phyloP scores from a whole-genome alignment of 1,140 invertebrate genomes.

The Drosophila leontia region DNA sequence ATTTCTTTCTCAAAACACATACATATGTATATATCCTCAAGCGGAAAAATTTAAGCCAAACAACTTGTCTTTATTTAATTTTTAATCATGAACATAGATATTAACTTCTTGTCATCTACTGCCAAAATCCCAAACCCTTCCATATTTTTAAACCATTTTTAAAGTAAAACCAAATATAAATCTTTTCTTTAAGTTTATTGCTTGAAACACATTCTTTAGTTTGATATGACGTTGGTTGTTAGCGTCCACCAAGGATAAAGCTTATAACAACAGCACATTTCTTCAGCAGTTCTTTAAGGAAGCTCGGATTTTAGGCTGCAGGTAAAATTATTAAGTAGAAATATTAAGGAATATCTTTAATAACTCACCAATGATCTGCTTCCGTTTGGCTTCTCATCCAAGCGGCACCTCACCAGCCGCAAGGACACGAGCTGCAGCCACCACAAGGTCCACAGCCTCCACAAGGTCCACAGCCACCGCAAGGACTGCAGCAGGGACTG shows the following conservation, averaged over 20 bases:
- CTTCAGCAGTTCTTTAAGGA: slow-evolving; percentile 13
- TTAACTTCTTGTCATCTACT: background rate
- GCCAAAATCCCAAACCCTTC: background rate
- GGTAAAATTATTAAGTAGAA: no score
- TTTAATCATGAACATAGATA: no score
- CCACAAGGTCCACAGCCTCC: slow-evolving; percentile 37
- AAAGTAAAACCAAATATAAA: background rate
- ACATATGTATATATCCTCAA: no score
- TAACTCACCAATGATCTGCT: background rate
- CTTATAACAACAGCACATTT: slow-evolving; percentile 26
- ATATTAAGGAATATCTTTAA: background rate
- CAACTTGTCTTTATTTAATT: no score
- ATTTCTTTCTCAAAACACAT: no score
- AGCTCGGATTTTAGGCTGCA: background rate
- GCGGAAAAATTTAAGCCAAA: no score
- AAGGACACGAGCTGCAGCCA: slow-evolving; percentile 38
- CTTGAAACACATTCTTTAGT: background rate
- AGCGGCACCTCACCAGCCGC: slow-evolving; percentile 19
- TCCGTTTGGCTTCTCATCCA: no score
- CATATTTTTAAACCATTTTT: background rate
- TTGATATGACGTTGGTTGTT: background rate
- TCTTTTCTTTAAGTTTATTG: background rate
- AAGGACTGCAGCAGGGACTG: slow-evolving; percentile 34
- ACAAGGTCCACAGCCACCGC: slow-evolving; percentile 38
- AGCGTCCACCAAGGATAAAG: slow-evolving; percentile 9